Base-by-base conservation (phyloP, 2,113 vertebrate genomes). In the Thunnus maccoyii region DNA sequence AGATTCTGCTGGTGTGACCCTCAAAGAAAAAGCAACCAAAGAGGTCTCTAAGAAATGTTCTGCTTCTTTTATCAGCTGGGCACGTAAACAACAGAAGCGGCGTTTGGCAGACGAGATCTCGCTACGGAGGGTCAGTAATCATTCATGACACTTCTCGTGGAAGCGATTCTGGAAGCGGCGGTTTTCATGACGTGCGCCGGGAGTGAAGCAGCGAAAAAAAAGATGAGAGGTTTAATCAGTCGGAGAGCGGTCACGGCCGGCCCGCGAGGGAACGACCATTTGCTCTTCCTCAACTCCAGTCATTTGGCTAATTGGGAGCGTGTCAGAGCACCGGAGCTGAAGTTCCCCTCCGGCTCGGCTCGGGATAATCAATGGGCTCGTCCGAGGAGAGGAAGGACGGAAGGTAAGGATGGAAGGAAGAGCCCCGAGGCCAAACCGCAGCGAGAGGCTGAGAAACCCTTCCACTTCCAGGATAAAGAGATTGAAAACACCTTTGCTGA, bases 281-380 rank as follows among this genome's bases (percentile, higher is more conserved):
- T 81, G 72, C 79, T 80, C 61, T 78, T 78, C 84, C 76, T 89
- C 87, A 85, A 62, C 84, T 86, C 83, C 84, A 85, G 65, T 91
- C 86, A 85, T 89, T 88, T 83, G 71, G 77, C 81, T 94, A 93
- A 94, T 93, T 93, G 91, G 91, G 81, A 86, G 86, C 88, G 58
- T 91, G 88, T 92, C 85, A 88, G 88, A 91, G 85, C 78, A 83
- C 41, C 86, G 50, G 78, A 76, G 88, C 84, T 50, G 76, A 89
- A 89, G 89, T 54, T 82, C 36, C 77, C 85, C 87, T 80, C 86
- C n/a, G 86, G 87, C 80, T 66, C 1, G 2, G 47, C 41, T 75
- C 44, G 3, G 58, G 80, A 85, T 55, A 72, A 88, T 90, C 90
- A 85, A 80, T 74, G 80, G 72, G 47, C 65, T 46, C 25, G 78